Evolutionary conservation across 2,888 invertebrate genomes (phyloP), one percentile per base, ranked within the genome.

Genomic region (Parascotia fuliginaria): DNA sequence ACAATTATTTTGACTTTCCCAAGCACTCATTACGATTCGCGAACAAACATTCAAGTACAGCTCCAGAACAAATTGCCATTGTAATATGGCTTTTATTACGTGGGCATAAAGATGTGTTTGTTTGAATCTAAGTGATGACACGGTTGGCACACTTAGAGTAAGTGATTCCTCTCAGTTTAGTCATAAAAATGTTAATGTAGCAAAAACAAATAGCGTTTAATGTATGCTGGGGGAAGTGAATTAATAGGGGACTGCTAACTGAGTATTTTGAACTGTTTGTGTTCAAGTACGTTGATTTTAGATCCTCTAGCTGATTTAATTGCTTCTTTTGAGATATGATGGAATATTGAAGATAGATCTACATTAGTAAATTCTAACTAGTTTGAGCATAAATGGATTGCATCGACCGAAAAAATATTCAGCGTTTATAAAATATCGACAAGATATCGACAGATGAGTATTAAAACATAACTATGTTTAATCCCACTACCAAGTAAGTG

Each of bases 131-230:
- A 22, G 32, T 29, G 15, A 56, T 24, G 50, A 59, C 55, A 57
- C 72, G 63, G 70, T 70, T 76, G 67, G 78, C 66, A 70, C 77
- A 70, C 76, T 75, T 75, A 67, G 73, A 84, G 77, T 84, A 85
- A 88, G 87, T 84, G 87, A 87, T 89, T 88, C 79, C 83, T 86
- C 85, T 87, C 81, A 83, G 85, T 87, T 83, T 83, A 87, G 89
- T 88, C 87, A 91, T 92, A 92, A 92, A 92, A 92, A 91, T 92
- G 91, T 90, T 88, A 92, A 92, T 91, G 89, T 81, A 75, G 82
- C 84, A 85, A 88, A 89, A 89, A 90, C 90, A 92, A 90, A 89
- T 80, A 87, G 79, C 79, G 81, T 71, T 74, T 90, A 90, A 91
- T 91, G 75, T 91, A 90, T 89, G 86, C 90, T 77, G 75, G 83